Conservation (phyloP, 2,888 invertebrate genomes). For the Pocota personata region DNA sequence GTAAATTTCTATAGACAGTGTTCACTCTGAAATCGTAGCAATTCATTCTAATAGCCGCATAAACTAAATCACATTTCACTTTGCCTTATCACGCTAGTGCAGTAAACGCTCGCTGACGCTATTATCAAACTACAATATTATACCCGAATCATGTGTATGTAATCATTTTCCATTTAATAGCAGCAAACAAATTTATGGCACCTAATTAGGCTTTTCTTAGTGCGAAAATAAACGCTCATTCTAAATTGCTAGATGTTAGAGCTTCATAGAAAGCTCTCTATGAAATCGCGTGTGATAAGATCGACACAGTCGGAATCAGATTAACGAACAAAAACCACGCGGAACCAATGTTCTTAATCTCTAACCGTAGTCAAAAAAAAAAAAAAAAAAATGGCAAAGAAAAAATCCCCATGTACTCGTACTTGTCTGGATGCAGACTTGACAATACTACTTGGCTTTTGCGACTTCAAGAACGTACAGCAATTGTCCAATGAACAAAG, state of each 20-base stretch:
- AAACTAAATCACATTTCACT: not conserved
- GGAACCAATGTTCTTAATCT: not conserved
- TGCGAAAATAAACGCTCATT: not conserved
- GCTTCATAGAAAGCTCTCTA: not conserved
- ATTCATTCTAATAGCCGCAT: not conserved
- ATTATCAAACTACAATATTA: not conserved
- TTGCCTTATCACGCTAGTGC: not conserved
- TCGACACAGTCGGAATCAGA: not conserved
- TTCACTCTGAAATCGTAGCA: not conserved
- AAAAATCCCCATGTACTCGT: not conserved
- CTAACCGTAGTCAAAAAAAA: not conserved
- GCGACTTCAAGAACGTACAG: not conserved
- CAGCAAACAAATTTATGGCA: not conserved
- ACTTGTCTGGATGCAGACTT: not conserved
- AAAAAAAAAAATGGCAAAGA: not conserved
- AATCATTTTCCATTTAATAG: not conserved
- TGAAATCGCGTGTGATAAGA: not conserved
- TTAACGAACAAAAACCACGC: not conserved
- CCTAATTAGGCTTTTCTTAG: not conserved
- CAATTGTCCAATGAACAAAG: constrained; percentile 1
- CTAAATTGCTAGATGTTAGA: not conserved
- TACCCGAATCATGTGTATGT: not conserved
- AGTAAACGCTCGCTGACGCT: not conserved
- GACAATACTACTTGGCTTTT: not conserved
- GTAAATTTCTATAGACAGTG: not conserved